Percentiles rank a stretch among this genome's conserved stretches.
phyloP scores from a whole-genome alignment of 2,888 invertebrate genomes.

The Megalurothrips usitatus region DNA sequence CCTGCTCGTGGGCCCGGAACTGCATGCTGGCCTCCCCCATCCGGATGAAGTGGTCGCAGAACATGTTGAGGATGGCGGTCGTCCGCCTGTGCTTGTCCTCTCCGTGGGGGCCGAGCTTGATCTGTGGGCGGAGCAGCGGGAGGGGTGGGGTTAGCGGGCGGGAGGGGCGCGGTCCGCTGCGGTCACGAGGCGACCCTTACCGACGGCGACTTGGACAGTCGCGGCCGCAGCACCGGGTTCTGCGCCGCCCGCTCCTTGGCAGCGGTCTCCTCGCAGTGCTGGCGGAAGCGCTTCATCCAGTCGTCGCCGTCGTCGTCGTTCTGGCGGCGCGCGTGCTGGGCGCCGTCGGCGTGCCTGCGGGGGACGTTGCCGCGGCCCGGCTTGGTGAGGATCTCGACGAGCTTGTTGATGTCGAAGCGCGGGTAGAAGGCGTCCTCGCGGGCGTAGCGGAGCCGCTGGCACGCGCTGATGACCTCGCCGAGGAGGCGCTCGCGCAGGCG shows the following conservation, averaged over 20 bases:
- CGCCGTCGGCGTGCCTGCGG: background rate
- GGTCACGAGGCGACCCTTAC: background rate
- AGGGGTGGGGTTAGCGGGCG: background rate
- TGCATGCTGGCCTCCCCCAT: conserved; percentile 41
- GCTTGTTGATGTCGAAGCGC: conserved; percentile 37
- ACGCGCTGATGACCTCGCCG: conserved; percentile 39
- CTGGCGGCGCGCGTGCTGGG: background rate
- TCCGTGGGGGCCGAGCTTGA: background rate
- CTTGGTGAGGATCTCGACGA: conserved; percentile 39
- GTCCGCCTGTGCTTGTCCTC: conserved; percentile 32
- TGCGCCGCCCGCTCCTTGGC: background rate
- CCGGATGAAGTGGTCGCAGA: conserved; percentile 42
- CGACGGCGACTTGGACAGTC: background rate
- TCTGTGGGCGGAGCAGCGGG: background rate
- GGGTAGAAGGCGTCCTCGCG: conserved; percentile 39
- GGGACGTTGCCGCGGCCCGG: background rate
- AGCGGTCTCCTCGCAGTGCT: background rate
- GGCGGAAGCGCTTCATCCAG: background rate
- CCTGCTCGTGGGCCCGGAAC: conserved; percentile 39
- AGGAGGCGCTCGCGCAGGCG: conserved; percentile 40
- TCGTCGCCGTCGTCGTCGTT: background rate
- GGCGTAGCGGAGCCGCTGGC: conserved; percentile 39
- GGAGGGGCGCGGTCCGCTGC: background rate
- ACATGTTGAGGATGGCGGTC: conserved; percentile 38
- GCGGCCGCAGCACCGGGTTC: background rate